Percentiles rank a stretch among this genome's conserved stretches.
These are phyloP conservation scores for Epizoanthus ramosus DNA, from an alignment of 92 coral and sea anemone species.

Conservation along the genomic window DNA sequence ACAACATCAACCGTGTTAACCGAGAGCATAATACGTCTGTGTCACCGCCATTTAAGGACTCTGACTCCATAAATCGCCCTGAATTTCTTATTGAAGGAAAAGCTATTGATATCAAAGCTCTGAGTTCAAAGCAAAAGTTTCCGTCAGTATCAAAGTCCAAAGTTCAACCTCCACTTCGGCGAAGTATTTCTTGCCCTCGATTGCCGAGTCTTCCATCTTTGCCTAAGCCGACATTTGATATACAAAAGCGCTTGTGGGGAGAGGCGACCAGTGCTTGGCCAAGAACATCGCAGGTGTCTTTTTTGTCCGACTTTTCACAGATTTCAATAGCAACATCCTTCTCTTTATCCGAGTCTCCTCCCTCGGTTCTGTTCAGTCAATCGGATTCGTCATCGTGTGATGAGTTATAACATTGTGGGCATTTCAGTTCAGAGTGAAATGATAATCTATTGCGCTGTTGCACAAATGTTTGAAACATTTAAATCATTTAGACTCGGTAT, in stretches of 20 bases:
- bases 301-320: conserved; percentile 38
- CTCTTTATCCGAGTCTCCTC: conserved; percentile 66
- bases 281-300: conserved; percentile 12
- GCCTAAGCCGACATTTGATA: conserved; percentile 6
- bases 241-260: not conserved
- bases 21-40: no score
- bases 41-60: not conserved
- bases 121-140: not conserved
- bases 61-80: not conserved
- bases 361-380: conserved; percentile 55
- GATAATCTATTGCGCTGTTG: no score
- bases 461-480: no score
- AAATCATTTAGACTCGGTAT: no score
- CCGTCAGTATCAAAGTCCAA: not conserved
- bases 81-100: conserved; percentile 24
- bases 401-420: not conserved
- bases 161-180: not conserved
- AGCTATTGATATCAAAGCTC: not conserved
- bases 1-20: no score
- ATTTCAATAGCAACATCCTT: conserved; percentile 43
- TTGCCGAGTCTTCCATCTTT: not conserved
- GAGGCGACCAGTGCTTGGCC: conserved; percentile 33
- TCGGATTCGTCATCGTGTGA: conserved; percentile 47
- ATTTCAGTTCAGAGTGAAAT: not conserved
- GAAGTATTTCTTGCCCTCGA: not conserved